phyloP scores from a whole-genome alignment of 2,797 vertebrate genomes.

The Silurus aristotelis region DNA sequence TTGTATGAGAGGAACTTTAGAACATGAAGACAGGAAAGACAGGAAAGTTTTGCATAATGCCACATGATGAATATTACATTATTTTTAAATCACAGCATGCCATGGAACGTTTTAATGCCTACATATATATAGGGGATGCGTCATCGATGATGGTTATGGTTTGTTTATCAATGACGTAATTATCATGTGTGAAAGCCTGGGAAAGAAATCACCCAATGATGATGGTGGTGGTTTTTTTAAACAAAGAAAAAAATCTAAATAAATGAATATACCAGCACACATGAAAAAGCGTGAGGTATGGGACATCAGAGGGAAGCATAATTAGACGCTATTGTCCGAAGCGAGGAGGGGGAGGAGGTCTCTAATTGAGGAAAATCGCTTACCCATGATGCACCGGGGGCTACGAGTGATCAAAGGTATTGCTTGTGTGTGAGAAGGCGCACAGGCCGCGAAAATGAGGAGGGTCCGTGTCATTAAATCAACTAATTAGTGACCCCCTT shows the following conservation, averaged over 20 bases:
- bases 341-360: conserved; percentile 36
- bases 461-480: conserved; percentile 70
- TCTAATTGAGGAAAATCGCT: conserved; percentile 45
- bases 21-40: background rate
- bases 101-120: background rate
- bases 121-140: background rate
- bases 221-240: background rate
- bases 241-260: background rate
- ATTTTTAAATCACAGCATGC: background rate
- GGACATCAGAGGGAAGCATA: conserved; percentile 47
- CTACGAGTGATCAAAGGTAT: conserved; percentile 54
- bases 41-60: background rate
- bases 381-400: conserved; percentile 54
- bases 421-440: conserved; percentile 52
- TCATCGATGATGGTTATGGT: background rate
- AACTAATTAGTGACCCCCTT: conserved; percentile 76
- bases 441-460: conserved; percentile 46
- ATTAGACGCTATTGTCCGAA: conserved; percentile 48
- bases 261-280: conserved; percentile 30
- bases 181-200: background rate
- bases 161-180: background rate
- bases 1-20: background rate
- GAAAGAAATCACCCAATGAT: background rate
- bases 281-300: conserved; percentile 33
- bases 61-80: background rate